Percentiles rank a stretch among this genome's conserved stretches.
These are phyloP conservation scores for Siniperca scherzeri DNA, from an alignment of 2,797 vertebrate genomes.

Conservation along the genomic window DNA sequence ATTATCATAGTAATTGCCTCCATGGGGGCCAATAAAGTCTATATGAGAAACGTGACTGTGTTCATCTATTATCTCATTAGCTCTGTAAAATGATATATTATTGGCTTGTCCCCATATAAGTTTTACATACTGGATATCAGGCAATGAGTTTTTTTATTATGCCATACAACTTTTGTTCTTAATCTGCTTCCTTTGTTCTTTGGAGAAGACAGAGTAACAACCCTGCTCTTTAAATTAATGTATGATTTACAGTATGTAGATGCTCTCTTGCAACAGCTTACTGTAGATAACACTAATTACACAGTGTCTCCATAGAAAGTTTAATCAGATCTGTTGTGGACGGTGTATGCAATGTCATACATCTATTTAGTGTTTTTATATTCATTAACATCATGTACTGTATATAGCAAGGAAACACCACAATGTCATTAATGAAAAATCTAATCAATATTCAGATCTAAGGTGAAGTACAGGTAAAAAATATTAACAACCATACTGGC, in stretches of 20 bases:
- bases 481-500: neutral
- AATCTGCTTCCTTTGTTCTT: constrained; percentile 1
- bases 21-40: constrained; percentile 53
- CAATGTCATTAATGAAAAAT: neutral
- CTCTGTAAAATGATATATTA: constrained; percentile 45
- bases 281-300: neutral
- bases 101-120: constrained; percentile 22
- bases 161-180: constrained; percentile 17
- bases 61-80: constrained; percentile 59
- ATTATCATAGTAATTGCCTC: constrained; percentile 57
- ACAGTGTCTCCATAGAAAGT: neutral
- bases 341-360: neutral
- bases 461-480: neutral
- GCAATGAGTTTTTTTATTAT: neutral
- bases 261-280: neutral
- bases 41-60: constrained; percentile 55
- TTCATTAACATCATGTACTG: neutral
- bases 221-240: neutral
- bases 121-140: constrained; percentile 16
- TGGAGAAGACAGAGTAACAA: neutral
- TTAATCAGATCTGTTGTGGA: constrained; percentile 3
- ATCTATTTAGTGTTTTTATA: neutral
- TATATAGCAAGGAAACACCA: neutral
- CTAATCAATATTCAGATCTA: neutral
- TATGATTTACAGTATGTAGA: constrained; percentile 20